Evolutionary conservation across 2,888 invertebrate species (phyloP).

Genomic region (Leucoptera coffeella): DNA sequence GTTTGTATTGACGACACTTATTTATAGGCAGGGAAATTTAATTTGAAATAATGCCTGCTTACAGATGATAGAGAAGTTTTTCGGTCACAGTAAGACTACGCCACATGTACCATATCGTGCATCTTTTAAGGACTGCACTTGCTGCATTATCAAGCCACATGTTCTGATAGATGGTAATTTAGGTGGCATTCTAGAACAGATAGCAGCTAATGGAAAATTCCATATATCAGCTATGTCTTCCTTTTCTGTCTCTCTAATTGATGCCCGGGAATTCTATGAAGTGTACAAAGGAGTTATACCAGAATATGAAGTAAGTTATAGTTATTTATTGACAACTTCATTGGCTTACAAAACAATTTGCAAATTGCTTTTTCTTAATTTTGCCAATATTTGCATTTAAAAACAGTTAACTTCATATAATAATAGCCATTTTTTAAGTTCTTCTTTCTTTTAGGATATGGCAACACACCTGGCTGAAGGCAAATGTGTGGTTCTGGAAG

Average conservation of each 20-base stretch:
- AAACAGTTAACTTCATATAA: too few relatives aligned
- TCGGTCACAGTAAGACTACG: conserved; percentile 23
- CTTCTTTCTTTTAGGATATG: conserved; percentile 78
- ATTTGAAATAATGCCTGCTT: too few relatives aligned
- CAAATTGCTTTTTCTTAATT: too few relatives aligned
- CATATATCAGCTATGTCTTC: conserved; percentile 74
- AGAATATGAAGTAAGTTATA: conserved; percentile 61
- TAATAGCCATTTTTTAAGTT: too few relatives aligned
- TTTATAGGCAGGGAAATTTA: too few relatives aligned
- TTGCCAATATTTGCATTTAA: background rate
- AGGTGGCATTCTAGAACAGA: conserved; percentile 69
- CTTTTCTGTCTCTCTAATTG: conserved; percentile 70
- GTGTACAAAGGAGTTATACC: conserved; percentile 85
- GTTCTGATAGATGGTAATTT: conserved; percentile 67
- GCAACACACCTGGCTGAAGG: conserved; percentile 80
- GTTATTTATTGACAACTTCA: too few relatives aligned
- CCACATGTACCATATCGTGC: conserved; percentile 33
- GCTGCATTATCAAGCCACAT: conserved; percentile 87
- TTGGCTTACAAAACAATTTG: too few relatives aligned
- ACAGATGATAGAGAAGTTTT: conserved; percentile 27
- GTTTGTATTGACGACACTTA: background rate
- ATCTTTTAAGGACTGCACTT: conserved; percentile 62
- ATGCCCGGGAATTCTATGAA: conserved; percentile 88
- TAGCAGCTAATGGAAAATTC: conserved; percentile 62
- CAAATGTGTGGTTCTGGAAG: conserved; percentile 79